phyloP scores from a whole-genome alignment of 2,888 invertebrate species.

The Cerastis leucographa region DNA sequence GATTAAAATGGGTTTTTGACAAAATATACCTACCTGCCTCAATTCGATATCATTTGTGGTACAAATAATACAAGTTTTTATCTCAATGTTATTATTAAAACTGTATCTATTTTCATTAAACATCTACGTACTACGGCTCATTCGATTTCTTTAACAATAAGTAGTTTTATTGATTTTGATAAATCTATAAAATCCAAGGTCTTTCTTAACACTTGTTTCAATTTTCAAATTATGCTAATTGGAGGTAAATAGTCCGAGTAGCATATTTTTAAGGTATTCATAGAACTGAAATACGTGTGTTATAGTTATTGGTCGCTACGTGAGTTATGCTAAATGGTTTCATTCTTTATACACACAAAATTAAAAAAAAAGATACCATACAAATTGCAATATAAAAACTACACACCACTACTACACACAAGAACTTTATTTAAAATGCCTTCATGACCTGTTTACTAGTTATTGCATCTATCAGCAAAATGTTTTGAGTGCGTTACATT shows the following conservation, averaged over 20 bases:
- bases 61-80: constrained; percentile 25
- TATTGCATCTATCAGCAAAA: no score
- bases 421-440: no score
- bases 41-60: constrained; percentile 17
- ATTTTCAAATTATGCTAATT: constrained; percentile 5
- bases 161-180: constrained; percentile 11
- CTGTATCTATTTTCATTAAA: constrained; percentile 1
- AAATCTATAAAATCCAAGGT: constrained; percentile 32
- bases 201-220: constrained; percentile 39
- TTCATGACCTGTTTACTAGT: no score
- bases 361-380: no score
- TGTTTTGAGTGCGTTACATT: no score
- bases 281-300: neutral
- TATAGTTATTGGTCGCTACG: neutral
- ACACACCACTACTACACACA: no score
- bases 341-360: no score
- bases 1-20: neutral
- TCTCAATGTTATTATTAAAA: constrained; percentile 28
- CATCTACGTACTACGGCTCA: neutral
- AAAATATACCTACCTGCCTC: constrained; percentile 19
- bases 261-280: neutral
- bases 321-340: neutral
- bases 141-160: neutral
- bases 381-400: no score
- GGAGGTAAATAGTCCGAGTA: neutral